Conservation (phyloP, 1,140 invertebrate species). For the Pseudomyrmex gracilis region DNA sequence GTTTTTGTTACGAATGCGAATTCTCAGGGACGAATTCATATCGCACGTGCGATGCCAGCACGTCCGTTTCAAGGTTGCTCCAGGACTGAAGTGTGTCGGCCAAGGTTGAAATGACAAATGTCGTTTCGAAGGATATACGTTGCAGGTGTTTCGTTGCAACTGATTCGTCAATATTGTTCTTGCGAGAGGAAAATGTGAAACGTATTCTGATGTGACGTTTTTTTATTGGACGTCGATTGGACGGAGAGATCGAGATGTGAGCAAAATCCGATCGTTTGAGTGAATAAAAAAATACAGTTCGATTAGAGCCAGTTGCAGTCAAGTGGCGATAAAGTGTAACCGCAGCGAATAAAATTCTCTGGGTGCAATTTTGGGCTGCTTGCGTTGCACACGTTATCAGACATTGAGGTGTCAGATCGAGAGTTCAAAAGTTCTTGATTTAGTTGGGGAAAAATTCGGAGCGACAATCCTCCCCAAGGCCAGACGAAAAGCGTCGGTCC, state of each 20-base stretch:
- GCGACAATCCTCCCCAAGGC: conserved; percentile 10
- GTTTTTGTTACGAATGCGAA: conserved; percentile 31
- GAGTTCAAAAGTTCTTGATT: conserved; percentile 12
- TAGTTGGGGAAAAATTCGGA: conserved; percentile 7
- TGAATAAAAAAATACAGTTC: neutral
- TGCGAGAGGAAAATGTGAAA: neutral
- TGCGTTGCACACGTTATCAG: no score
- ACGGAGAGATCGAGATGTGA: neutral
- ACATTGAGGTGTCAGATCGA: neutral
- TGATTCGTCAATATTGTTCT: neutral
- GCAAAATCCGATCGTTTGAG: neutral
- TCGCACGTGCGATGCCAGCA: conserved; percentile 30
- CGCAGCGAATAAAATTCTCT: conserved; percentile 30
- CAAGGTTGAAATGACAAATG: conserved; percentile 62
- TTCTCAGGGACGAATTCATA: conserved; percentile 2
- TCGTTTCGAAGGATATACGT: neutral
- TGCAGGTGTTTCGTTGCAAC: conserved; percentile 5
- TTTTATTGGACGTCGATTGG: no score
- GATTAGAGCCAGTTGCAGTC: neutral
- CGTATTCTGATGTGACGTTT: neutral
- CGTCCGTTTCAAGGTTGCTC: conserved; percentile 7
- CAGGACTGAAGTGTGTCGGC: conserved; percentile 48
- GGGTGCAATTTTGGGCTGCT: conserved; percentile 18
- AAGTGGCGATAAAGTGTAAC: conserved; percentile 10
- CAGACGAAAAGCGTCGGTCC: neutral